Evolutionary conservation across 2,797 vertebrate species (phyloP), one percentile per base, ranked within the genome.

Genomic region (Protosalanx chinensis): DNA sequence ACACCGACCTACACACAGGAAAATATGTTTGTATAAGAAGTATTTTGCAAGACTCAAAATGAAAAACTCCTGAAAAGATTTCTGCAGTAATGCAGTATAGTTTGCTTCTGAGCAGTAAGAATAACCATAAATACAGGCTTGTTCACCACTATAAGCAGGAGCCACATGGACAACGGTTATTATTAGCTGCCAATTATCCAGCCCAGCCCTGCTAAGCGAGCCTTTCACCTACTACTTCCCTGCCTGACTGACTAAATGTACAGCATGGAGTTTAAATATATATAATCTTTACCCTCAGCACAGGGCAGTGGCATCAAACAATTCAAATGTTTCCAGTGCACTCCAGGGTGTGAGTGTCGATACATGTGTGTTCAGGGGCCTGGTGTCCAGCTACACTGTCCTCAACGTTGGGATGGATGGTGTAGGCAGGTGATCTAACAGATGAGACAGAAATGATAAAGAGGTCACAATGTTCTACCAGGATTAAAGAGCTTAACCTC

Each of bases 401-500:
- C 33, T 20, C 41, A 10, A 23, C 41, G 27, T 23, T 1, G 15
- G 7, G 2, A 59, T 46, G 58, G 33, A 1, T 6, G 3, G 61
- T 53, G 70, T 74, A 60, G 0, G 7, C 23, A 60, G 58, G 23
- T 64, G 62, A 51, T 27, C 20, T 33, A 70, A 18, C 76, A 67
- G 71, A 71, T 76, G 65, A 75, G 68, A 4, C 77, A 59, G 71
- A 63, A 68, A 72, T 79, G 59, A 62, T 32, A 0, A 27, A 32
- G 13, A 61, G 82, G 78, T 76, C 83, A 74, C 53, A 0, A 13
- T 79, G 80, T 88, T 77, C 83, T 63, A 63, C 64, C 67, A 30
- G 8, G 73, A 68, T 88, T 46, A 84, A 87, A 60, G 73, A 85
- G 84, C 78, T 90, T 88, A 85, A 5, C 57, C 37, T 56, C 0